These are phyloP conservation scores for Branchipolynoe longqiensis DNA, from an alignment of 2,888 invertebrate species.

Conservation along the genomic window DNA sequence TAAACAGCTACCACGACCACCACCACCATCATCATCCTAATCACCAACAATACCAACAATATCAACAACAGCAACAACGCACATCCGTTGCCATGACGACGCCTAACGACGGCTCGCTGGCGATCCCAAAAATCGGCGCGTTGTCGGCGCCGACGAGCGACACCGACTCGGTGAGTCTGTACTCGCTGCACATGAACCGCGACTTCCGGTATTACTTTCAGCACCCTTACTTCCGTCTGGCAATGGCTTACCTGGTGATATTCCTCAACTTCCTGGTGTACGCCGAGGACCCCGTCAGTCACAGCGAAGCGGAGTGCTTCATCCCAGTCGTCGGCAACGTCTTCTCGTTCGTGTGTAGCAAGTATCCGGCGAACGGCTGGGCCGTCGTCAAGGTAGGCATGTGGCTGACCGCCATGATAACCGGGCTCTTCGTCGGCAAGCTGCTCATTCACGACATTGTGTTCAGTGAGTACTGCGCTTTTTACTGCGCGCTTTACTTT, in stretches of 20 bases:
- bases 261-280: conserved; percentile 84
- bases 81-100: too few relatives aligned
- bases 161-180: conserved; percentile 79
- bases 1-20: too few relatives aligned
- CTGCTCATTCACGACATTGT: conserved; percentile 82
- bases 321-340: conserved; percentile 84
- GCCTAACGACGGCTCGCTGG: neutral
- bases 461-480: conserved; percentile 80
- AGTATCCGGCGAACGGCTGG: conserved; percentile 82
- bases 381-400: conserved; percentile 80
- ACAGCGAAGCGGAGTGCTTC: conserved; percentile 83
- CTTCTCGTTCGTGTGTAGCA: conserved; percentile 83
- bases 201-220: conserved; percentile 83
- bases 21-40: too few relatives aligned
- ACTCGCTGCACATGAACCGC: conserved; percentile 81
- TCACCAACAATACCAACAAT: too few relatives aligned
- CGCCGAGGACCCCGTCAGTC: conserved; percentile 84
- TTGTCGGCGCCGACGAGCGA: conserved; percentile 4
- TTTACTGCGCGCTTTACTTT: neutral
- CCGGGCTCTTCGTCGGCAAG: conserved; percentile 83
- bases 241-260: conserved; percentile 83
- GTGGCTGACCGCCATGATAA: conserved; percentile 82
- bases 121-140: neutral
- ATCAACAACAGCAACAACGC: neutral
- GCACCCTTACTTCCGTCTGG: conserved; percentile 83